Percentiles rank a stretch among this genome's conserved stretches.
Conservation (phyloP, 2,888 invertebrate genomes). For the Drosophila quasianomalipes region DNA sequence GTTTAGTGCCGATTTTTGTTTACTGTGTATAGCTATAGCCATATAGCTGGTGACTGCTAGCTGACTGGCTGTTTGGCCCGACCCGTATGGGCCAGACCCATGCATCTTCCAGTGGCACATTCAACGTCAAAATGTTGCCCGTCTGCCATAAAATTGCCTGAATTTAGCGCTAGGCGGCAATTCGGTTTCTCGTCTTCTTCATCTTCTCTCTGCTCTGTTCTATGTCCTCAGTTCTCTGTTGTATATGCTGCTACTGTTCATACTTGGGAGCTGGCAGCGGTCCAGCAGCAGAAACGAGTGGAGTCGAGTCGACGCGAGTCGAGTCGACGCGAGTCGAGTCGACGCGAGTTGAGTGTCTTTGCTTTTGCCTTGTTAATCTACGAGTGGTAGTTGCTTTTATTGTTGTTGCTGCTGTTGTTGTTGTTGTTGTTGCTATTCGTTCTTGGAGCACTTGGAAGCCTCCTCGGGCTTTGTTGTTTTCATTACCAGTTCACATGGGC, state of each 20-base stretch:
- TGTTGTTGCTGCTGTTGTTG: slow-evolving; percentile 9
- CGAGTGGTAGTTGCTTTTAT: slow-evolving; percentile 57
- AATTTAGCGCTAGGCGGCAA: slow-evolving; percentile 75
- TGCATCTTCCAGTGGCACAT: slow-evolving; percentile 76
- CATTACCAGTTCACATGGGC: slow-evolving; percentile 76
- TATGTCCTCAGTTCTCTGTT: neutral
- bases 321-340: neutral
- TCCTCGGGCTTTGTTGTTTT: slow-evolving; percentile 78
- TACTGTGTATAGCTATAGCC: slow-evolving; percentile 5
- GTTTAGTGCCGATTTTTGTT: neutral
- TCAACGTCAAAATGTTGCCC: slow-evolving; percentile 70
- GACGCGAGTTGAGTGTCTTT: slow-evolving; percentile 64
- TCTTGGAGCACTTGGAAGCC: slow-evolving; percentile 27
- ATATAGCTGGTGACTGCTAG: slow-evolving; percentile 2
- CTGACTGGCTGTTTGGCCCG: slow-evolving; percentile 31
- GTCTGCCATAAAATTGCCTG: slow-evolving; percentile 79
- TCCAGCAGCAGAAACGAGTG: slow-evolving; percentile 52
- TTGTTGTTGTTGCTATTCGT: slow-evolving; percentile 46
- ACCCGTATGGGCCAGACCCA: slow-evolving; percentile 60
- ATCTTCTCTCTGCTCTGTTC: neutral
- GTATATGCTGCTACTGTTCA: slow-evolving; percentile 36
- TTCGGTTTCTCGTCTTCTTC: slow-evolving; percentile 39
- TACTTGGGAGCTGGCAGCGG: slow-evolving; percentile 62
- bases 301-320: slow-evolving; percentile 2
- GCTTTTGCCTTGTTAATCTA: slow-evolving; percentile 76